Evolutionary conservation across 2,888 invertebrate genomes (phyloP), one percentile per base, ranked within the genome.

Genomic region (Patella depressa): DNA sequence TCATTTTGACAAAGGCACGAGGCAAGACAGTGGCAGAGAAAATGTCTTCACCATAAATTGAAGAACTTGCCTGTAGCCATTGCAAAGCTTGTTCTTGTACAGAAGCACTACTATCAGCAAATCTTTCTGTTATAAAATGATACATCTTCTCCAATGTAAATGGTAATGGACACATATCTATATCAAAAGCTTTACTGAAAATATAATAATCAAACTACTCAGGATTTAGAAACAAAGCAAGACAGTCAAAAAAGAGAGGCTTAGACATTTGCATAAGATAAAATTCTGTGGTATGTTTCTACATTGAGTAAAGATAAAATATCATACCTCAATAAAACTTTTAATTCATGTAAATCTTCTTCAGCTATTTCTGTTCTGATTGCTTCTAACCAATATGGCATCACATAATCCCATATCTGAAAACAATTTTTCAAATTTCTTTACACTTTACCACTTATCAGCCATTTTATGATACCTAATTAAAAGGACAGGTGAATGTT

Each of bases 371-470:
- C 92, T n/a, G 91, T 91, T 69, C 92, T 96, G 84, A 99, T 97
- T 0, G 98, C 97, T 92, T 98, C 98, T 95, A 99, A 96, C 99
- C 99, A 99, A 87, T 97, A 96, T 0, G 99, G 99, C 97, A 99
- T 99, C 34, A 99, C 97, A 90, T 96, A 96, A 90, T 98, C 97
- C 99, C 99, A 99, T 78, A 93, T 92, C 92, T 92, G 74, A 1
- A 81, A 75, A 15, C 34, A 69, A 71, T 57, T 34, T 55, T 19
- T 54, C 53, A 19, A 14, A 74, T 45, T 45, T 45, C 45, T 45
- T 45, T 45, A 45, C 45, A 45, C 9, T 45, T 45, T 45, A 45
- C 17, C 45, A 5, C 57, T 59, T 11, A 57, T 45, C 24, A 59
- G 9, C 15, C 12, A 15, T 12, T 34, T 24, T 55, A 19, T 34